phyloP scores from a whole-genome alignment of 2,113 vertebrate genomes.

The Cariama cristata region DNA sequence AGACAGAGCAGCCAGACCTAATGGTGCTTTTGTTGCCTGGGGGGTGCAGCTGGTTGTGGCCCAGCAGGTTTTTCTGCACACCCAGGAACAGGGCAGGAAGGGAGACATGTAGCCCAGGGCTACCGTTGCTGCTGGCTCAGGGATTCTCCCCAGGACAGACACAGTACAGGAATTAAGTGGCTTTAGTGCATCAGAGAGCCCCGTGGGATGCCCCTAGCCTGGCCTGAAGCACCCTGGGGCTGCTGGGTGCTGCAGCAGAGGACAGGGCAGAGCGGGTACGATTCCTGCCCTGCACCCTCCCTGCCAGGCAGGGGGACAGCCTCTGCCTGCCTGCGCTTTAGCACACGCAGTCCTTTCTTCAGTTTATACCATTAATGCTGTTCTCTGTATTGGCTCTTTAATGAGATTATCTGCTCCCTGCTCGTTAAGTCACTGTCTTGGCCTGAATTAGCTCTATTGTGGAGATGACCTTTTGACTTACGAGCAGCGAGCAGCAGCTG shows the following conservation, averaged over 20 bases:
- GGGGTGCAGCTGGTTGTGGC: not conserved
- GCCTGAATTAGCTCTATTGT: conserved; percentile 59
- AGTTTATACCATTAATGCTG: conserved; percentile 23
- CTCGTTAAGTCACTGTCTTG: conserved; percentile 44
- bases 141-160: not conserved
- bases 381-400: conserved; percentile 28
- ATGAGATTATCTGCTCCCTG: conserved; percentile 52
- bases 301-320: not conserved
- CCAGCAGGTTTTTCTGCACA: not conserved
- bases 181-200: not conserved
- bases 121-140: not conserved
- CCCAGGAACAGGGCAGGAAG: not conserved
- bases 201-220: not conserved
- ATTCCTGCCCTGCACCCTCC: not conserved
- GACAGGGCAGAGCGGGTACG: fast-evolving
- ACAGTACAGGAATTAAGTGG: not conserved
- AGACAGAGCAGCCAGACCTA: not conserved
- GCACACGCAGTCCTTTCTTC: conserved; percentile 2
- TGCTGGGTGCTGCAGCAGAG: not conserved
- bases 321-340: not conserved
- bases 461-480: conserved; percentile 42
- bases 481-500: not conserved
- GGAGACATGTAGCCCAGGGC: not conserved
- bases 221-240: not conserved
- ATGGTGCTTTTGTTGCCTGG: not conserved